Evolutionary conservation across 2,888 invertebrate genomes (phyloP).

Genomic region (Microchrysa polita): DNA sequence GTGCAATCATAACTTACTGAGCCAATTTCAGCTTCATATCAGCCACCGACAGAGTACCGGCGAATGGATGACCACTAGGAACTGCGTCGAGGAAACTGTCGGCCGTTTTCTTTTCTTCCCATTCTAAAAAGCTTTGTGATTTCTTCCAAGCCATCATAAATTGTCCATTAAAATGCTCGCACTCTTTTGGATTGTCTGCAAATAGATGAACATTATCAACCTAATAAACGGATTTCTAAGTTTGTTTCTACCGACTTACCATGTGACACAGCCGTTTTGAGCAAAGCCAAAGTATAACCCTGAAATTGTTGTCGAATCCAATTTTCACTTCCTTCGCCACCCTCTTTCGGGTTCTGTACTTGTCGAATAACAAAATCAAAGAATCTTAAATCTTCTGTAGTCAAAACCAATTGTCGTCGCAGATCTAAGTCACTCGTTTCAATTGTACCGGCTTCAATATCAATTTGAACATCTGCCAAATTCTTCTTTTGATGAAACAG

Average conservation of each 20-base stretch:
- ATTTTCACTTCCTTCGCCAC: constrained; percentile 91
- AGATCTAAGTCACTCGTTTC: constrained; percentile 82
- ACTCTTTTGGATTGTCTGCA: constrained; percentile 80
- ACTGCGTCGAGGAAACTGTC: constrained; percentile 74
- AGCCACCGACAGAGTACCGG: constrained; percentile 91
- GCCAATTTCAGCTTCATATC: constrained; percentile 92
- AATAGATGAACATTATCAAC: neutral
- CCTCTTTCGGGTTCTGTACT: constrained; percentile 73
- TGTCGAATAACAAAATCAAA: constrained; percentile 90
- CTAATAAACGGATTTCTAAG: neutral
- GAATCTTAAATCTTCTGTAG: constrained; percentile 95
- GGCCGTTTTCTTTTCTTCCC: constrained; percentile 75
- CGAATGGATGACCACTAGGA: constrained; percentile 90
- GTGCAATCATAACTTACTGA: constrained; percentile 74
- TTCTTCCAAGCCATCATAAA: constrained; percentile 87
- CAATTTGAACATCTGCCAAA: constrained; percentile 90
- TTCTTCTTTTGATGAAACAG: constrained; percentile 95
- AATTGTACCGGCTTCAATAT: constrained; percentile 86
- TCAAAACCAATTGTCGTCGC: constrained; percentile 83
- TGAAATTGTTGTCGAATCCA: constrained; percentile 97
- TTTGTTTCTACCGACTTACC: constrained; percentile 65
- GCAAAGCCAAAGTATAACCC: constrained; percentile 81
- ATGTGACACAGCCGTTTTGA: constrained; percentile 80
- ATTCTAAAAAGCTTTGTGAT: constrained; percentile 89
- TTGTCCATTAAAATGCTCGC: constrained; percentile 86